Percentiles rank a stretch among this genome's conserved stretches.
These are phyloP conservation scores for Drosophila dunni DNA, from an alignment of 1,140 invertebrate species.

Conservation along the genomic window DNA sequence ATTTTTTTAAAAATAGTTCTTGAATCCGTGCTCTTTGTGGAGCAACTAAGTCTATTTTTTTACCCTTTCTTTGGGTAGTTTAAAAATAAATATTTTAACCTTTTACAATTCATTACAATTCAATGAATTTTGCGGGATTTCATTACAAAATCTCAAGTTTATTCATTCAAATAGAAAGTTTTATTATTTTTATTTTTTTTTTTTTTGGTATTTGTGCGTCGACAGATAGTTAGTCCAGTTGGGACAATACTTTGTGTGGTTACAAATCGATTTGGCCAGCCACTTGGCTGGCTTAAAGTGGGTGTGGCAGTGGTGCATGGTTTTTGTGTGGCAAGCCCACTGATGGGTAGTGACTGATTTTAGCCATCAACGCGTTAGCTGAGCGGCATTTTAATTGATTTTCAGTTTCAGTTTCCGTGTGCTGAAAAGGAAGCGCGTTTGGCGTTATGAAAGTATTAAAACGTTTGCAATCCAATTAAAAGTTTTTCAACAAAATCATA, in stretches of 20 bases:
- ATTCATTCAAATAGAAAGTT: not conserved
- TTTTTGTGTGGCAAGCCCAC: not conserved
- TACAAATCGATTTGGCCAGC: constrained; percentile 27
- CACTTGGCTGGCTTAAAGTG: constrained; percentile 12
- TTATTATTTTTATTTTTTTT: not conserved
- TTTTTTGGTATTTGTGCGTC: not conserved
- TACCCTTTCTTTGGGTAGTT: no score
- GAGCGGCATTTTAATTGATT: constrained; percentile 74
- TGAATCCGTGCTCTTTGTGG: no score
- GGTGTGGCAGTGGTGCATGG: not conserved
- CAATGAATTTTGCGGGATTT: not conserved
- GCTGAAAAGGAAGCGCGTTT: constrained; percentile 31
- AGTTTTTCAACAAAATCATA: constrained; percentile 63
- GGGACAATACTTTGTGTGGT: constrained; percentile 11
- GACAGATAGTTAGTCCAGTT: constrained; percentile 14
- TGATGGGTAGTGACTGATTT: constrained; percentile 44
- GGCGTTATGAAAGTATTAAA: constrained; percentile 71
- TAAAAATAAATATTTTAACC: no score
- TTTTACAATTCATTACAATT: not conserved
- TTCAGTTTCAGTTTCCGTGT: constrained; percentile 47
- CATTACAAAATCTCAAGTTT: not conserved
- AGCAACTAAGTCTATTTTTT: no score
- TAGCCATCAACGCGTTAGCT: constrained; percentile 55
- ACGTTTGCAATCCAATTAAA: constrained; percentile 78
- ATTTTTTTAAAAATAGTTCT: no score